Percentiles rank a stretch among this genome's conserved stretches.
Conservation (phyloP, 1,140 invertebrate genomes). For the Atopsyche davidsoni region DNA sequence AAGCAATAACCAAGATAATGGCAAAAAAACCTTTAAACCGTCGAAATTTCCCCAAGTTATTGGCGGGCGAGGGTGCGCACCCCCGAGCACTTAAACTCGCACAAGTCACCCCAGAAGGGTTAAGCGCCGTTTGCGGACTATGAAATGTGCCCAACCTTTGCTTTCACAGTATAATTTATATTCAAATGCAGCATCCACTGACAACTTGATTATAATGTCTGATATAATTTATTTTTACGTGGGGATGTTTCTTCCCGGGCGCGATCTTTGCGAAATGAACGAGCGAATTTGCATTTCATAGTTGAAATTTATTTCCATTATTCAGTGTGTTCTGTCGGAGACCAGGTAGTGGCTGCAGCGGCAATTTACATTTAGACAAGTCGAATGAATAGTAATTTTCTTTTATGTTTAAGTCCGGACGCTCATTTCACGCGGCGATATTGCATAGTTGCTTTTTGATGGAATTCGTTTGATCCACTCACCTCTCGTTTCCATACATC, state of each 20-base stretch:
- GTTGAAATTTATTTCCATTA: constrained; percentile 33
- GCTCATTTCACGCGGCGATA: too few species aligned
- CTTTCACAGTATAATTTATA: constrained; percentile 30
- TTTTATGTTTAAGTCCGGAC: constrained; percentile 23
- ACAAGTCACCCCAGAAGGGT: constrained; percentile 21
- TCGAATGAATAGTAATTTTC: constrained; percentile 31
- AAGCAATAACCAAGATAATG: too few species aligned
- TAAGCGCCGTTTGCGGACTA: constrained; percentile 25
- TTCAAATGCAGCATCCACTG: constrained; percentile 31
- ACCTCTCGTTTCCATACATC: too few species aligned
- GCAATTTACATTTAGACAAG: constrained; percentile 31
- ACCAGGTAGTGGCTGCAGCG: constrained; percentile 20
- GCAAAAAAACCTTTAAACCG: too few species aligned
- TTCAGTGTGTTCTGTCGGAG: constrained; percentile 25
- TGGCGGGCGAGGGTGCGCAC: too few species aligned
- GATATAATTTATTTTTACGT: constrained; percentile 32
- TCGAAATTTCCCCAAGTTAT: too few species aligned
- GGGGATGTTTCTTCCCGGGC: constrained; percentile 15
- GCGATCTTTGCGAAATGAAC: constrained; percentile 18
- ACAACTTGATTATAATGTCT: constrained; percentile 32
- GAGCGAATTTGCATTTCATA: constrained; percentile 30
- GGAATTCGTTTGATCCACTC: too few species aligned
- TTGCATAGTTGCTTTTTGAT: too few species aligned
- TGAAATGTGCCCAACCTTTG: constrained; percentile 27
- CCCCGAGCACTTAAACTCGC: not conserved